Conservation (phyloP, 1,140 invertebrate species). For the Atta colombica region DNA sequence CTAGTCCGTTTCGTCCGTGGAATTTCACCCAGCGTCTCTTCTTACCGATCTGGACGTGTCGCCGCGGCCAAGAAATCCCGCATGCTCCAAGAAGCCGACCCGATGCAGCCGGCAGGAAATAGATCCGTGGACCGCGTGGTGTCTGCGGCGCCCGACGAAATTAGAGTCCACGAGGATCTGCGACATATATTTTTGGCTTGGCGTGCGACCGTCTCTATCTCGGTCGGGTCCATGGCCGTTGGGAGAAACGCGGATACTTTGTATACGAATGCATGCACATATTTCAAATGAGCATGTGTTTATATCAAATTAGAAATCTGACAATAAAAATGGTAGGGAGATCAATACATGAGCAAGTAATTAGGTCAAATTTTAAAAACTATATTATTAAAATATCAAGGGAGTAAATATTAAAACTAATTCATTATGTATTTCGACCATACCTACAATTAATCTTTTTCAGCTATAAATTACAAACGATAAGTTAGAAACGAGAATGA, state of each 20-base stretch:
- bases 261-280: conserved; percentile 14
- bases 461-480: too few species aligned
- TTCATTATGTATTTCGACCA: too few species aligned
- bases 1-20: conserved; percentile 33
- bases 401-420: too few species aligned
- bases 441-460: too few species aligned
- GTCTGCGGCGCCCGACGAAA: conserved; percentile 82
- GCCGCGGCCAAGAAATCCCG: conserved; percentile 74
- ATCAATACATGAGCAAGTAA: too few species aligned
- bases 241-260: conserved; percentile 27
- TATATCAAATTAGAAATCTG: too few species aligned
- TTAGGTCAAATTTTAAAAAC: too few species aligned
- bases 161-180: conserved; percentile 84
- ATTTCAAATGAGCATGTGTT: conserved; percentile 21
- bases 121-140: conserved; percentile 83
- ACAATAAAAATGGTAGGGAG: too few species aligned
- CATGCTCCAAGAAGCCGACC: conserved; percentile 72
- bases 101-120: conserved; percentile 75
- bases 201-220: conserved; percentile 65
- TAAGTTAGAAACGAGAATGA: too few species aligned
- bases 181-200: conserved; percentile 78
- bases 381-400: too few species aligned
- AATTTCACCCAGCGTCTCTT: conserved; percentile 44
- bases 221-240: conserved; percentile 42
- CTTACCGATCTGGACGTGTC: background rate